Evolutionary conservation across 1,140 invertebrate genomes (phyloP).

Genomic region (Leptinotarsa texana): DNA sequence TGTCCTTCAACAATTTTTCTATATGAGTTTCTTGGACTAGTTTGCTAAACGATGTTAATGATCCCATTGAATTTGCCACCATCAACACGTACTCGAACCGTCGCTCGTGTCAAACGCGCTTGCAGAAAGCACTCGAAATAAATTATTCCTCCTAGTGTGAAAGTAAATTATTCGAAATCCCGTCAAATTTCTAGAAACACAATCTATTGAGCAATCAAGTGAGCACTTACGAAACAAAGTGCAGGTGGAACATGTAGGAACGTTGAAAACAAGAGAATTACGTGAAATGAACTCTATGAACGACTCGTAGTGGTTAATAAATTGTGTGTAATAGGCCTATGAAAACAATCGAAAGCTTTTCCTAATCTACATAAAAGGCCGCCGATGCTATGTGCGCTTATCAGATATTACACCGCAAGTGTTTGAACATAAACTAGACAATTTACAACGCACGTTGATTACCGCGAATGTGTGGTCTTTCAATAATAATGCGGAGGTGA

Average conservation of each 20-base stretch:
- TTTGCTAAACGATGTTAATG: too few relatives aligned
- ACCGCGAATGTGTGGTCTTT: constrained; percentile 38
- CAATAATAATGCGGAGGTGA: constrained; percentile 12
- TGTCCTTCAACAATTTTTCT: too few relatives aligned
- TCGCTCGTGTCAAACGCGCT: neutral
- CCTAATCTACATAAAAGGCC: constrained; percentile 31
- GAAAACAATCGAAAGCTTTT: constrained; percentile 26
- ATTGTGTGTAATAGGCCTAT: constrained; percentile 4
- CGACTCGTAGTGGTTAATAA: neutral
- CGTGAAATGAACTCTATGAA: constrained; percentile 9
- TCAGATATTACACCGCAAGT: constrained; percentile 32
- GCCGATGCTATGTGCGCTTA: constrained; percentile 28
- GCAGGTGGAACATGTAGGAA: constrained; percentile 1
- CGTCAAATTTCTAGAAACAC: neutral
- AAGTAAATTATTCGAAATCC: neutral
- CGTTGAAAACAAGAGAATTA: constrained; percentile 17
- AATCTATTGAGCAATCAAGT: constrained; percentile 11
- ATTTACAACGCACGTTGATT: constrained; percentile 32
- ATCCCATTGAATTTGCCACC: too few relatives aligned
- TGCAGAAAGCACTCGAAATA: neutral
- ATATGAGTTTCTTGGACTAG: too few relatives aligned
- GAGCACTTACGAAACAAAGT: constrained; percentile 6
- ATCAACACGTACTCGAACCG: neutral
- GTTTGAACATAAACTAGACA: constrained; percentile 31
- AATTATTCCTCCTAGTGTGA: neutral